Conservation (phyloP, 1,140 invertebrate species). For the Polypedilum pembai region DNA sequence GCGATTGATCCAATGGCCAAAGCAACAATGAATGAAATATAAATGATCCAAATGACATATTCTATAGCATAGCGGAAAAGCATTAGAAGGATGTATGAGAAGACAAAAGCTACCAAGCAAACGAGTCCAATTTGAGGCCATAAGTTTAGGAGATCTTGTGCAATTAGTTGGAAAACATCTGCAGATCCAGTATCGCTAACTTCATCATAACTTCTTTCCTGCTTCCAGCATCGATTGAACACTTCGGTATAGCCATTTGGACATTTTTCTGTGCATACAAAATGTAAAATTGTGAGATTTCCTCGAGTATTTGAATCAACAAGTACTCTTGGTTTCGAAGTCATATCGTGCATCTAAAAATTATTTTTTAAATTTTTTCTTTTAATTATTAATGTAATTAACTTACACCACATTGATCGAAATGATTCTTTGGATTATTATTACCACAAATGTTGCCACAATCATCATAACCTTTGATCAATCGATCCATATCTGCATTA, state of each 20-base stretch:
- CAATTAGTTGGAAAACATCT: neutral
- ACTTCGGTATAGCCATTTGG: neutral
- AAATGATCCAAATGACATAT: constrained; percentile 61
- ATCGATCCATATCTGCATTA: constrained; percentile 50
- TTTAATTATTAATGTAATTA: neutral
- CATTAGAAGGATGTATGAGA: constrained; percentile 52
- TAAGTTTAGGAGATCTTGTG: neutral
- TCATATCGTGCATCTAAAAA: neutral
- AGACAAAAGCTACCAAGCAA: constrained; percentile 29
- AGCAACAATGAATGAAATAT: constrained; percentile 52
- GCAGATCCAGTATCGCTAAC: neutral
- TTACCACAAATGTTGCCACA: constrained; percentile 60
- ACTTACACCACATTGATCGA: neutral
- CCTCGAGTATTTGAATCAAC: neutral
- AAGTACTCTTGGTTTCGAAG: neutral
- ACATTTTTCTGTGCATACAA: neutral
- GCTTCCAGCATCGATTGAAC: neutral
- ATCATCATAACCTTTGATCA: constrained; percentile 59
- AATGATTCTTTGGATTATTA: constrained; percentile 36
- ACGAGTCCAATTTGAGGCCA: neutral
- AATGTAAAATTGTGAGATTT: neutral
- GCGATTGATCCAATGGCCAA: constrained; percentile 53
- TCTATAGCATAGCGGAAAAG: constrained; percentile 55
- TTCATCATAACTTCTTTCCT: neutral
- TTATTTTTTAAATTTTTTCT: neutral